These are phyloP conservation scores for Spondyliosoma cantharus DNA, from an alignment of 2,797 vertebrate species.

Conservation along the genomic window DNA sequence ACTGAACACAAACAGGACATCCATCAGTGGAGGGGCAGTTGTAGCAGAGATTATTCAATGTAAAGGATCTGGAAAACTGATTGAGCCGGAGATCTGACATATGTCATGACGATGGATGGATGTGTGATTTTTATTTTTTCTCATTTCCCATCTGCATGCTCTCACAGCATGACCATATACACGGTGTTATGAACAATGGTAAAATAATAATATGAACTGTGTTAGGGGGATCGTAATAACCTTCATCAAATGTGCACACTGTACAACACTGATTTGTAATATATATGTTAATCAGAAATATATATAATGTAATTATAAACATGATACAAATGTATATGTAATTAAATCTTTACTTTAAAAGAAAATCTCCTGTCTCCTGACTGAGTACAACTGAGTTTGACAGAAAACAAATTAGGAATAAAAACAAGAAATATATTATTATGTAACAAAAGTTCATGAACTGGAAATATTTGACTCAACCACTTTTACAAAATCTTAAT, in stretches of 20 bases:
- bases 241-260: neutral
- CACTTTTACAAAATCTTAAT: neutral
- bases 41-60: slow-evolving; percentile 58
- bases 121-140: slow-evolving; percentile 30
- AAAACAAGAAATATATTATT: neutral
- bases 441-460: neutral
- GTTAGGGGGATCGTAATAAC: neutral
- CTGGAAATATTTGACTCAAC: neutral
- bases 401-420: neutral
- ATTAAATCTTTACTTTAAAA: neutral
- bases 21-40: slow-evolving; percentile 68
- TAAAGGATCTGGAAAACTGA: neutral
- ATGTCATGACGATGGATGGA: slow-evolving; percentile 5
- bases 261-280: neutral
- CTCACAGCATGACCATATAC: neutral
- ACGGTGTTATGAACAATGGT: neutral
- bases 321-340: neutral
- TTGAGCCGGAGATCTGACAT: neutral
- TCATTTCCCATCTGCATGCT: slow-evolving; percentile 5
- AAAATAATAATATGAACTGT: neutral
- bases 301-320: neutral
- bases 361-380: too few relatives aligned
- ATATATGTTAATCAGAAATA: neutral
- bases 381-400: too few relatives aligned
- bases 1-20: slow-evolving; percentile 49